phyloP scores from a whole-genome alignment of 1,140 invertebrate genomes.

The Cyrtorhinus lividipennis region DNA sequence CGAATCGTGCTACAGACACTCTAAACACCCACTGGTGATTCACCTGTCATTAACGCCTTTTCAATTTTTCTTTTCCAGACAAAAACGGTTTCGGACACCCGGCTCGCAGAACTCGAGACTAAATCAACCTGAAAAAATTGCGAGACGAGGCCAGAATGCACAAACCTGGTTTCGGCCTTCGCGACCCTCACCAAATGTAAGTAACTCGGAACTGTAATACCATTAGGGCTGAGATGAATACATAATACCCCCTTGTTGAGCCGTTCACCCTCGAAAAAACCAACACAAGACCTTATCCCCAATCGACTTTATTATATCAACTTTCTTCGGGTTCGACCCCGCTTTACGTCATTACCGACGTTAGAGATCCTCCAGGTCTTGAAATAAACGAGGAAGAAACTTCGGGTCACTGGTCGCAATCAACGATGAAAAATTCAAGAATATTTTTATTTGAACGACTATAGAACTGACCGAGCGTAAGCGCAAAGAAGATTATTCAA shows the following conservation, averaged over 20 bases:
- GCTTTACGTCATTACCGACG: too few relatives aligned
- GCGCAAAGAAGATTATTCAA: too few relatives aligned
- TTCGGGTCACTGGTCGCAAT: too few relatives aligned
- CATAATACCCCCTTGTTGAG: background rate
- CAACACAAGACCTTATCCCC: background rate
- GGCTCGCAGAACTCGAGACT: constrained; percentile 47
- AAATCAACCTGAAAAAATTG: constrained; percentile 37
- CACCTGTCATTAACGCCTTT: too few relatives aligned
- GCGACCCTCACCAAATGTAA: constrained; percentile 17
- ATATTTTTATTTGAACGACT: too few relatives aligned
- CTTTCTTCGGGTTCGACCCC: too few relatives aligned
- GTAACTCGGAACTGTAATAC: background rate
- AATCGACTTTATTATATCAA: background rate
- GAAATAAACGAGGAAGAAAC: too few relatives aligned
- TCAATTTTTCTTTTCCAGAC: constrained; percentile 31
- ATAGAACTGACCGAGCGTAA: too few relatives aligned
- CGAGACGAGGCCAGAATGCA: constrained; percentile 28
- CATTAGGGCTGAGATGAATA: constrained; percentile 2
- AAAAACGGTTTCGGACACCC: constrained; percentile 48
- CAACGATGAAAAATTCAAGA: too few relatives aligned
- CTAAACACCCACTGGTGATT: too few relatives aligned
- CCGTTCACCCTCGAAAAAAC: background rate
- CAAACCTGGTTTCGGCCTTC: constrained; percentile 11
- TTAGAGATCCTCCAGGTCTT: too few relatives aligned
- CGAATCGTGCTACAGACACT: too few relatives aligned